Percentiles rank a stretch among this genome's conserved stretches.
Conservation (phyloP, 2,888 invertebrate genomes). For the Drosophila maculinotata region DNA sequence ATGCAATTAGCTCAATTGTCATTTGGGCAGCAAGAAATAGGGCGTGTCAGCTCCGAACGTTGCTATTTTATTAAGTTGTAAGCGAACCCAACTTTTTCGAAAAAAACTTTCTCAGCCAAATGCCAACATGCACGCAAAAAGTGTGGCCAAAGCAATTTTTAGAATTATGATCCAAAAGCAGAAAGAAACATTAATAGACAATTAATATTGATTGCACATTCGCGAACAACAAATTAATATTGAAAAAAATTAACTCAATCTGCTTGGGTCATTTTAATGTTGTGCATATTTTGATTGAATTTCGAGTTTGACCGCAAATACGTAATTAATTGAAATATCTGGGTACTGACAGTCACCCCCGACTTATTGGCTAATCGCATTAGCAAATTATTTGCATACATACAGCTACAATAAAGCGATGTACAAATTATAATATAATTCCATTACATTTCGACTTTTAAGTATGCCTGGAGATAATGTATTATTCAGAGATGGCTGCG, state of each 20-base stretch:
- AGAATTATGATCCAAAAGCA: slow-evolving; percentile 15
- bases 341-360: slow-evolving; percentile 15
- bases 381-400: slow-evolving; percentile 46
- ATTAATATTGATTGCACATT: slow-evolving; percentile 61
- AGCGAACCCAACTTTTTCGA: slow-evolving; percentile 36
- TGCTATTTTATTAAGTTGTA: slow-evolving; percentile 72
- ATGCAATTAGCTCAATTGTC: slow-evolving; percentile 80
- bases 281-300: slow-evolving; percentile 64
- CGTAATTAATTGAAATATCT: slow-evolving; percentile 70
- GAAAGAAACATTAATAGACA: slow-evolving; percentile 49
- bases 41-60: slow-evolving; percentile 34
- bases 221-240: slow-evolving; percentile 12
- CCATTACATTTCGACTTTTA: slow-evolving; percentile 27
- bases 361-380: slow-evolving; percentile 61
- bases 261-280: slow-evolving; percentile 47
- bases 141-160: slow-evolving; percentile 23
- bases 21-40: slow-evolving; percentile 53
- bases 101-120: slow-evolving; percentile 32
- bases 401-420: slow-evolving; percentile 46
- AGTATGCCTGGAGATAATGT: too few species aligned
- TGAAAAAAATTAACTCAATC: slow-evolving; percentile 31
- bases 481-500: too few species aligned
- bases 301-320: slow-evolving; percentile 56
- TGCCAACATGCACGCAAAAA: slow-evolving; percentile 28
- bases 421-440: slow-evolving; percentile 53